These are phyloP conservation scores for Tachina lurida DNA, from an alignment of 2,888 invertebrate species.

Conservation along the genomic window DNA sequence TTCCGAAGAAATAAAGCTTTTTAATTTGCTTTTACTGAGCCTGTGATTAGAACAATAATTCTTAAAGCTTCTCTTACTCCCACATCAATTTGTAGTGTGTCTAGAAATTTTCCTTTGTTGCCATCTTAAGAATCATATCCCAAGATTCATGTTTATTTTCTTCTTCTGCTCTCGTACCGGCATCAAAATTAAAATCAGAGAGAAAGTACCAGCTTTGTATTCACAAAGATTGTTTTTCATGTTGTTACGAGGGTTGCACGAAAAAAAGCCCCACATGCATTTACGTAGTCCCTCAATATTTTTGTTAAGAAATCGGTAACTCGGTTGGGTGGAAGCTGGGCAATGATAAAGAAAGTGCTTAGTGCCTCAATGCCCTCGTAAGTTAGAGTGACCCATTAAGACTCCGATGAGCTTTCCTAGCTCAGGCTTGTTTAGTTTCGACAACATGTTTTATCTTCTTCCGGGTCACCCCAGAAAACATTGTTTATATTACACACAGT, in stretches of 20 bases:
- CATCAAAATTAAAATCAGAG: conserved; percentile 31
- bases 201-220: conserved; percentile 22
- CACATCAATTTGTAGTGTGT: conserved; percentile 45
- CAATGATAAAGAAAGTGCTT: no score
- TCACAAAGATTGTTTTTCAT: conserved; percentile 24
- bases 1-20: conserved; percentile 13
- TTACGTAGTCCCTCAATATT: no score
- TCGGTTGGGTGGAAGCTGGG: no score
- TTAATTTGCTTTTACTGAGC: conserved; percentile 36
- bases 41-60: conserved; percentile 63
- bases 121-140: conserved; percentile 45
- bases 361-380: no score
- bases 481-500: no score
- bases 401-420: no score
- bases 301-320: no score
- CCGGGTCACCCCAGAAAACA: no score
- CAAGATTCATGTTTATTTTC: conserved; percentile 52
- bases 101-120: conserved; percentile 37
- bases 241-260: conserved; percentile 4
- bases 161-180: conserved; percentile 27
- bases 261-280: no score
- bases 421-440: no score
- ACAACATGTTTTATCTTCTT: no score
- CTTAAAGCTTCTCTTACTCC: conserved; percentile 41
- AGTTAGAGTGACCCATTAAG: no score